These are phyloP conservation scores for Lottia gigantea DNA, from an alignment of 2,888 invertebrate genomes.

Conservation along the genomic window DNA sequence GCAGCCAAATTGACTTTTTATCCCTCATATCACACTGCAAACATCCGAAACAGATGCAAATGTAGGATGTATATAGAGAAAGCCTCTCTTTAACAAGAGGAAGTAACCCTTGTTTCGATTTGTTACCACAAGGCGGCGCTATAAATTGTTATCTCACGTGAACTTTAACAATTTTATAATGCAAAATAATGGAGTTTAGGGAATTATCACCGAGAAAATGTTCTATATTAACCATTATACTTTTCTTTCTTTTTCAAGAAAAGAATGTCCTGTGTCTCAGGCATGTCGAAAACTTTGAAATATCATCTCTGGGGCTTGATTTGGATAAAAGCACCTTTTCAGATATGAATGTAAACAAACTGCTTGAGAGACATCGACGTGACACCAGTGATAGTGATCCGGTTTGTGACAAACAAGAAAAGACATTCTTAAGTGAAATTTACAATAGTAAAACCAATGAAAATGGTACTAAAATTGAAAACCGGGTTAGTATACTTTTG, in stretches of 20 bases:
- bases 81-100: no score
- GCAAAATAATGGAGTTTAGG: not conserved
- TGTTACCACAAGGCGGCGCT: slow-evolving; percentile 12
- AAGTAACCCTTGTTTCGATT: no score
- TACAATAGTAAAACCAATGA: slow-evolving; percentile 1
- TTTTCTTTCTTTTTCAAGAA: no score
- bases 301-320: not conserved
- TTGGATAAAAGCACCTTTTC: no score
- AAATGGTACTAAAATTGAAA: slow-evolving; percentile 2
- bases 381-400: not conserved
- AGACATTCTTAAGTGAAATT: slow-evolving; percentile 8
- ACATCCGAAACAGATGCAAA: no score
- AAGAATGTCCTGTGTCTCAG: not conserved
- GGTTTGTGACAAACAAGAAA: slow-evolving; percentile 14
- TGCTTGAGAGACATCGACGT: not conserved
- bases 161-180: slow-evolving; percentile 10
- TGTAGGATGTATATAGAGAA: no score
- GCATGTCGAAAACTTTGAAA: slow-evolving; percentile 2
- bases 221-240: no score
- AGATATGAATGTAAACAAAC: not conserved
- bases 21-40: no score
- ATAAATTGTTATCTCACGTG: slow-evolving; percentile 15
- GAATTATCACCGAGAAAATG: no score
- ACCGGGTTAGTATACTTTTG: not conserved
- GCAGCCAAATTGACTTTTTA: no score